Evolutionary conservation across 2,113 vertebrate species (phyloP), one percentile per base, ranked within the genome.

Genomic region (Burhinus oedicnemus): DNA sequence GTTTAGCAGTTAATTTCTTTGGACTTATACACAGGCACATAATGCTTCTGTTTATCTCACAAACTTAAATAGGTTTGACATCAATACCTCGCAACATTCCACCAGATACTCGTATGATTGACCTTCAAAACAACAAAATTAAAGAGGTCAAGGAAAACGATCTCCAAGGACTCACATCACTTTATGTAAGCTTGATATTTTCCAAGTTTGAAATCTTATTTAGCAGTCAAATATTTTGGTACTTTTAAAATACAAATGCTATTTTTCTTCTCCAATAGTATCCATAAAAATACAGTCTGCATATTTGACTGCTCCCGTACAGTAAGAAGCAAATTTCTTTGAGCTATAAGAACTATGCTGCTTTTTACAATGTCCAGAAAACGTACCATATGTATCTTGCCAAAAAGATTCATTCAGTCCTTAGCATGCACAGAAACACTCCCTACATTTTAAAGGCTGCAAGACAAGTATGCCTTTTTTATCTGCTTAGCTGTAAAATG

Each of bases 81-180:
- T 98, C 99, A 5, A 98, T 99, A 81, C 99, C 99, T 83, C 98
- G 96, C 71, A 99, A 99, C 96, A 99, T 99, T 97, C 99, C 99
- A 13, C 96, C 95, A 77, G 99, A 99, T 76, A 99, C 99, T 13
- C 97, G 99, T 69, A 98, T 99, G 98, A 96, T 99, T 32, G 99
- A 99, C 80, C 99, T 99, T 93, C 99, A 99, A 96, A 99, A 99
- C 98, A 99, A 99, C 88, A 99, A 99, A 97, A 99, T 99, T 95
- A 99, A 97, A 38, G 99, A 99, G 95, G 99, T 99, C 97, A 99
- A 99, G 96, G 99, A 99, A 97, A 98, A 99, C 0, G 99, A 99
- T 95, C 99, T 99, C 81, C 99, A 98, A 98, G 99, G 99, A 97
- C 98, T 99, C 83, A 80, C 94, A 83, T 98, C 98, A 23, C 98